These are phyloP conservation scores for Bilobella aurantiaca DNA, from an alignment of 1,140 invertebrate genomes.

Conservation along the genomic window DNA sequence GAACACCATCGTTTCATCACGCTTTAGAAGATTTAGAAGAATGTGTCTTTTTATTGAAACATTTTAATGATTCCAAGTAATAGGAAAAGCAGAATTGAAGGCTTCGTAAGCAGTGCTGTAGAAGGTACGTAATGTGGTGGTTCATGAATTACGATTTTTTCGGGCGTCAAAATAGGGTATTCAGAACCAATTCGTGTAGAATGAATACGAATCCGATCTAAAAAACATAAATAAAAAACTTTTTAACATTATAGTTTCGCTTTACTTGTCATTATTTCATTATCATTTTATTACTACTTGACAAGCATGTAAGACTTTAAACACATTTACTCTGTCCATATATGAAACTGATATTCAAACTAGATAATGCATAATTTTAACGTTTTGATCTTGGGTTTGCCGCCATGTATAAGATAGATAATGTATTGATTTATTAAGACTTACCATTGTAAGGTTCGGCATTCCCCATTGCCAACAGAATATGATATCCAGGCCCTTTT, in stretches of 20 bases:
- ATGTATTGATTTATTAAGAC: not conserved
- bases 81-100: not conserved
- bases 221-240: too few species aligned
- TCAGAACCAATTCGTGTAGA: not conserved
- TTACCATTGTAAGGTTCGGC: not conserved
- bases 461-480: not conserved
- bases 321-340: too few species aligned
- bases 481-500: not conserved
- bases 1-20: not conserved
- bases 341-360: too few species aligned
- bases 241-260: too few species aligned
- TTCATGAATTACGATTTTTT: not conserved
- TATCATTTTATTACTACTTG: too few species aligned
- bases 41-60: not conserved
- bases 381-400: too few species aligned
- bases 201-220: too few species aligned
- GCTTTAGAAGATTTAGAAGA: too few species aligned
- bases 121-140: not conserved
- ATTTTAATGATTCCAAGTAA: not conserved
- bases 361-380: too few species aligned
- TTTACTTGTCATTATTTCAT: too few species aligned
- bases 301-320: too few species aligned
- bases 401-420: too few species aligned
- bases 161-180: not conserved
- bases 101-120: not conserved